phyloP scores from a whole-genome alignment of 1,140 invertebrate species.

The Teleopsis dalmanni region DNA sequence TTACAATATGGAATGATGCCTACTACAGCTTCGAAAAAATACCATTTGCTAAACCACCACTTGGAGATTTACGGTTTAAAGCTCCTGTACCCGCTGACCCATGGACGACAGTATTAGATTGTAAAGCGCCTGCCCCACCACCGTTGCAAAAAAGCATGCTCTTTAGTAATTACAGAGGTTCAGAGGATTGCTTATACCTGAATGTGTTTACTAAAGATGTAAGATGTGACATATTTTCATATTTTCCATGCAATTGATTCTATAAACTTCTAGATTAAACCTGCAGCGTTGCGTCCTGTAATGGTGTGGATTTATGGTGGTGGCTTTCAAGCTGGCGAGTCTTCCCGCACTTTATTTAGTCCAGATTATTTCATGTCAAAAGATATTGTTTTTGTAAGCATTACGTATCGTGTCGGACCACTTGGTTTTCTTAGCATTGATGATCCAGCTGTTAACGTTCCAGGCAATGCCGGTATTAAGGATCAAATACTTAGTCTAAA shows the following conservation, averaged over 20 bases:
- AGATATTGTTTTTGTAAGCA: slow-evolving; percentile 45
- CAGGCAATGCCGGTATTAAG: slow-evolving; percentile 51
- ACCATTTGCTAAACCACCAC: slow-evolving; percentile 64
- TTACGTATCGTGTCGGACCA: slow-evolving; percentile 46
- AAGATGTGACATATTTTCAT: slow-evolving; percentile 12
- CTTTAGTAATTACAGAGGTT: slow-evolving; percentile 36
- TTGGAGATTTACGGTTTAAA: slow-evolving; percentile 58
- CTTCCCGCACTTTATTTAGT: slow-evolving; percentile 39
- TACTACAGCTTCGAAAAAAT: slow-evolving; percentile 54
- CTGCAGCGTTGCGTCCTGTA: slow-evolving; percentile 25
- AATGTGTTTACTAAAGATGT: slow-evolving; percentile 49
- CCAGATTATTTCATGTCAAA: slow-evolving; percentile 53
- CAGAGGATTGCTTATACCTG: slow-evolving; percentile 51
- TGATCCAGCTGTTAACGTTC: slow-evolving; percentile 52
- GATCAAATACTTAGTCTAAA: slow-evolving; percentile 50
- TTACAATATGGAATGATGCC: slow-evolving; percentile 28
- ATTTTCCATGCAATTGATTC: neutral
- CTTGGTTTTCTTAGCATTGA: slow-evolving; percentile 53
- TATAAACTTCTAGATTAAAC: slow-evolving; percentile 21
- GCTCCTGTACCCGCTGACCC: slow-evolving; percentile 46
- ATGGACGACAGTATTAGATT: slow-evolving; percentile 47
- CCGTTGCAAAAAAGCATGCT: slow-evolving; percentile 38
- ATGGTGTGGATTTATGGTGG: slow-evolving; percentile 59
- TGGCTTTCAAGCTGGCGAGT: slow-evolving; percentile 50
- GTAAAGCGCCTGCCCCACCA: slow-evolving; percentile 24